Evolutionary conservation across 2,888 invertebrate species (phyloP).

Genomic region (Ennomos erosarius): DNA sequence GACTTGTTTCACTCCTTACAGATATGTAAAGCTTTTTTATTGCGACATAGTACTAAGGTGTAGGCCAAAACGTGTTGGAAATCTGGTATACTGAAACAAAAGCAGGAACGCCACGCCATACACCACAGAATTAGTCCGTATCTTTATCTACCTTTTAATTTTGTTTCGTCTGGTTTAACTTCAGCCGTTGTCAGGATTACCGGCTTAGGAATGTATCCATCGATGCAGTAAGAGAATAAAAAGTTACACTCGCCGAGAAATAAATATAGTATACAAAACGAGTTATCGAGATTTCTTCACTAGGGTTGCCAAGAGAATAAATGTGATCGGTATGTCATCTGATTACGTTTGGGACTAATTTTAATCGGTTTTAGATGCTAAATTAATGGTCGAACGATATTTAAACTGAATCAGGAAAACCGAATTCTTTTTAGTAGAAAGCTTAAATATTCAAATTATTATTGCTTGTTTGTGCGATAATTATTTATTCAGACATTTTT

Average conservation of each 20-base stretch:
- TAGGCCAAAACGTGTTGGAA: not conserved
- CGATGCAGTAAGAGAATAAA: slow-evolving; percentile 80
- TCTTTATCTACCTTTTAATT: slow-evolving; percentile 83
- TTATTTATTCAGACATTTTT: no score
- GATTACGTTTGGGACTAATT: slow-evolving; percentile 19
- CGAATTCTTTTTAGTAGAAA: slow-evolving; percentile 1
- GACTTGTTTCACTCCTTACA: slow-evolving; percentile 29
- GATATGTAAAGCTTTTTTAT: slow-evolving; percentile 7
- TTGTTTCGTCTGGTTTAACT: slow-evolving; percentile 85
- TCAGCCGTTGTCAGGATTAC: slow-evolving; percentile 84
- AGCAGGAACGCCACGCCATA: slow-evolving; percentile 67
- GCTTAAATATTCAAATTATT: not conserved
- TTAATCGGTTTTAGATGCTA: slow-evolving; percentile 25
- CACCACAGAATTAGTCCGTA: slow-evolving; percentile 81
- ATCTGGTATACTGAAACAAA: slow-evolving; percentile 49
- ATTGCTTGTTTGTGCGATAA: no score
- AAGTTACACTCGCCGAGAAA: slow-evolving; percentile 74
- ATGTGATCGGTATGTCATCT: slow-evolving; percentile 23
- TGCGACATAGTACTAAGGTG: slow-evolving; percentile 2
- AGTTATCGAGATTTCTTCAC: slow-evolving; percentile 77
- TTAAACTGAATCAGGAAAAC: slow-evolving; percentile 10
- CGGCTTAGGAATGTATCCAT: slow-evolving; percentile 83
- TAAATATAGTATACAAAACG: slow-evolving; percentile 70
- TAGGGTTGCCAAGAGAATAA: slow-evolving; percentile 46
- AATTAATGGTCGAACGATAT: slow-evolving; percentile 19